Percentiles rank a stretch among this genome's conserved stretches.
These are phyloP conservation scores for Rotaria socialis DNA, from an alignment of 2,888 invertebrate species.

Conservation along the genomic window DNA sequence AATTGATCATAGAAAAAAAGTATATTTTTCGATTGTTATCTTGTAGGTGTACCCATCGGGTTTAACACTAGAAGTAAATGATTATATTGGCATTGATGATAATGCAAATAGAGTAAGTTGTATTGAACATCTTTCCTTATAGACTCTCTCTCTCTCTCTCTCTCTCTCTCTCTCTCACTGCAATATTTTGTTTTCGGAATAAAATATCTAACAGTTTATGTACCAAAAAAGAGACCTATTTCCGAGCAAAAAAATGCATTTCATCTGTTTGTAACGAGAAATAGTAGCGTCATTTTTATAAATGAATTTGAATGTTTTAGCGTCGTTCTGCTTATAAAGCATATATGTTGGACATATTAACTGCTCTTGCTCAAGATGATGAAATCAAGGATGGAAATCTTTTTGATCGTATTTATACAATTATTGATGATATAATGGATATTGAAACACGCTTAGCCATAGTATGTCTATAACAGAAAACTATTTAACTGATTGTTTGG, in stretches of 20 bases:
- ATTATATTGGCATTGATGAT: not conserved
- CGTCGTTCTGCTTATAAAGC: not conserved
- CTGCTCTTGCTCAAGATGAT: not conserved
- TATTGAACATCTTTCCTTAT: too few species aligned
- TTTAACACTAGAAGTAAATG: not conserved
- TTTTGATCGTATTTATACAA: not conserved
- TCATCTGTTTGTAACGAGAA: too few species aligned
- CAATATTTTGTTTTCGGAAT: too few species aligned
- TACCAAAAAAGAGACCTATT: too few species aligned
- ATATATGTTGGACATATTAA: not conserved
- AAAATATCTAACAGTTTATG: too few species aligned
- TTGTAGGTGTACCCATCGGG: not conserved
- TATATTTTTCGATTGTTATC: not conserved
- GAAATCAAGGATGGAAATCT: not conserved
- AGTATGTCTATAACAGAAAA: not conserved
- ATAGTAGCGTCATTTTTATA: not conserved
- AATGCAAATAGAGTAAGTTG: not conserved
- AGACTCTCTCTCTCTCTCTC: too few species aligned
- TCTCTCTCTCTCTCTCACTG: too few species aligned
- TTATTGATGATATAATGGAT: not conserved
- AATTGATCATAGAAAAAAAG: not conserved
- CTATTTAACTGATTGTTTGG: not conserved
- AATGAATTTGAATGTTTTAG: not conserved
- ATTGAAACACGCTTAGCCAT: not conserved
- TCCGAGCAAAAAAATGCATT: too few species aligned